Conservation (phyloP, 2,113 vertebrate species). For the Brachypodius melanocephalos region DNA sequence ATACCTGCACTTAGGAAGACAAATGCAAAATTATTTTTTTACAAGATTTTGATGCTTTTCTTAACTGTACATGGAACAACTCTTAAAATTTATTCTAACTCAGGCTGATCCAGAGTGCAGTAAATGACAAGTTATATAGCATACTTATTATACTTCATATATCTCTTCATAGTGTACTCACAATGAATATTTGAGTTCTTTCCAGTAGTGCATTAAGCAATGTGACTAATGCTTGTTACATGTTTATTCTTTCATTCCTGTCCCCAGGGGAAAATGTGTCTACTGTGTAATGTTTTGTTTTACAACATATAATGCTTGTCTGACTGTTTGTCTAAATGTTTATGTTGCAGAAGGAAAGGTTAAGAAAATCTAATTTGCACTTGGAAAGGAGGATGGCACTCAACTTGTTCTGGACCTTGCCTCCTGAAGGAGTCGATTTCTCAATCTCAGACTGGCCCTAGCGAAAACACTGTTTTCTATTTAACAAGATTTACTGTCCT, state of each 20-base stretch:
- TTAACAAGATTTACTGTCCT: neutral
- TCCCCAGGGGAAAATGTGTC: conserved; percentile 36
- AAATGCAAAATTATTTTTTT: neutral
- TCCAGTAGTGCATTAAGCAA: conserved; percentile 35
- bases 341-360: conserved; percentile 42
- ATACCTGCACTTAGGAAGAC: neutral
- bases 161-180: neutral
- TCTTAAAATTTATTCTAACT: neutral
- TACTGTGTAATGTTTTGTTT: conserved; percentile 44
- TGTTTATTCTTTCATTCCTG: conserved; percentile 40
- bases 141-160: neutral
- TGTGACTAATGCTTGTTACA: conserved; percentile 44
- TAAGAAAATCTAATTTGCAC: conserved; percentile 46
- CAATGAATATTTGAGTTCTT: conserved; percentile 34
- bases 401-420: neutral
- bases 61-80: neutral
- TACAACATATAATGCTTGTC: conserved; percentile 36
- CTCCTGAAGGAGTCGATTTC: neutral
- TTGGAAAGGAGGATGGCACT: neutral
- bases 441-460: neutral
- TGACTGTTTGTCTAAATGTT: conserved; percentile 45
- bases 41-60: neutral
- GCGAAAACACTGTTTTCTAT: neutral
- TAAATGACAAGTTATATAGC: neutral
- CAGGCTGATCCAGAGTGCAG: neutral